These are phyloP conservation scores for Coecobrya sp. DNA, from an alignment of 2,888 invertebrate genomes.

Conservation along the genomic window DNA sequence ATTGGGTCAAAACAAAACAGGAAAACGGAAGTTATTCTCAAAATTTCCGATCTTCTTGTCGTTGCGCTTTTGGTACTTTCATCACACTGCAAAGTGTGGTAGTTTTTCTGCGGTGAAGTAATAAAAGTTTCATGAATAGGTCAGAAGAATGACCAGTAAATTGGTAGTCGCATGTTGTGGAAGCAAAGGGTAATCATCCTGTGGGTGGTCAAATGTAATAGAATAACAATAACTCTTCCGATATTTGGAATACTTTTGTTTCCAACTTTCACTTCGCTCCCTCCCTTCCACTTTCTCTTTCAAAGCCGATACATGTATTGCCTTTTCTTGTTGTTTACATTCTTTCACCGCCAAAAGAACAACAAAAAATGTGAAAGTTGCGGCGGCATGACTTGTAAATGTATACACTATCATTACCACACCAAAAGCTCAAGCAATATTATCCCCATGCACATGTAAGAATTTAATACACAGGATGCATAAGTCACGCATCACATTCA, in stretches of 20 bases:
- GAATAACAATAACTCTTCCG: slow-evolving; percentile 75
- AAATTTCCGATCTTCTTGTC: background rate
- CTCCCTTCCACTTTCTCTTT: slow-evolving; percentile 41
- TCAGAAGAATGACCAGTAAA: slow-evolving; percentile 44
- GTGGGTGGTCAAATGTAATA: slow-evolving; percentile 73
- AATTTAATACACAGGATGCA: slow-evolving; percentile 26
- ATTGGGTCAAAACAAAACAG: slow-evolving; percentile 25
- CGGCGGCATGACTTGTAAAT: slow-evolving; percentile 11
- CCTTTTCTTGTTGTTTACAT: background rate
- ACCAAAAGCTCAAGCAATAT: background rate
- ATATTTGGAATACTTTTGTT: slow-evolving; percentile 67
- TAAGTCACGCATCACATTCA: slow-evolving; percentile 62
- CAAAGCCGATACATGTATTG: slow-evolving; percentile 5
- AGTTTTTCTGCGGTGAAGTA: background rate
- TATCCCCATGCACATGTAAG: background rate
- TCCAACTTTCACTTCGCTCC: slow-evolving; percentile 39
- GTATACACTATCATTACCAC: slow-evolving; percentile 14
- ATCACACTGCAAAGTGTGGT: background rate
- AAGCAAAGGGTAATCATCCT: slow-evolving; percentile 51
- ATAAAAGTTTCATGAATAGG: slow-evolving; percentile 46
- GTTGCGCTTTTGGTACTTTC: background rate
- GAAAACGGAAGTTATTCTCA: slow-evolving; percentile 54
- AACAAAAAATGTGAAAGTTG: slow-evolving; percentile 18
- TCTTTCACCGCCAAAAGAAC: slow-evolving; percentile 13
- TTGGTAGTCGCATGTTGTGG: slow-evolving; percentile 36